Percentiles rank a stretch among this genome's conserved stretches.
These are phyloP conservation scores for Dicentrarchus labrax DNA, from an alignment of 2,113 vertebrate species.

Conservation along the genomic window DNA sequence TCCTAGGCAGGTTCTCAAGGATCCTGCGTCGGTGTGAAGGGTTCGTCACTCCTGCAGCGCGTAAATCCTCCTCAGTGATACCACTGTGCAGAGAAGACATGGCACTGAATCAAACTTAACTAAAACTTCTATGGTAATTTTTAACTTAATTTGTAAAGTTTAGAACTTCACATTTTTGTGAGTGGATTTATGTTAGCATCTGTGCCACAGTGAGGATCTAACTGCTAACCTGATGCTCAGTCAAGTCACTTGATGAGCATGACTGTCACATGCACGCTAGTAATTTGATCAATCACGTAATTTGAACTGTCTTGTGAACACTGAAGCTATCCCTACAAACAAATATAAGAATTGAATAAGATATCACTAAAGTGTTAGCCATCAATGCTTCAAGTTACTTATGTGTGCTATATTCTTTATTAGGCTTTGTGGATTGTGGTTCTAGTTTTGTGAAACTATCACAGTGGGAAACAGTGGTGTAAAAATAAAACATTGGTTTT, in stretches of 20 bases:
- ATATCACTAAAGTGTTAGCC: neutral
- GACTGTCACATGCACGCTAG: too few relatives aligned
- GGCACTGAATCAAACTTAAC: neutral
- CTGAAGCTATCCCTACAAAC: neutral
- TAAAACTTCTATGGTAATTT: neutral
- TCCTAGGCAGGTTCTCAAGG: conserved; percentile 78
- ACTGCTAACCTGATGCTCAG: too few relatives aligned
- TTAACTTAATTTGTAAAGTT: neutral
- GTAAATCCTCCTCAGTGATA: conserved; percentile 85
- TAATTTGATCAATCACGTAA: too few relatives aligned
- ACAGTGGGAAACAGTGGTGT: neutral
- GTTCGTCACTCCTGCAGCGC: conserved; percentile 77
- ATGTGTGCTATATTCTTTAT: neutral
- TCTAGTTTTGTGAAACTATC: neutral
- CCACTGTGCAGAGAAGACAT: conserved; percentile 69
- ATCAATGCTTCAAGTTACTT: neutral
- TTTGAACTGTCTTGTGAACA: neutral
- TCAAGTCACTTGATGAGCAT: too few relatives aligned
- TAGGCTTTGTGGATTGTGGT: neutral
- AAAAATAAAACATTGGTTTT: neutral
- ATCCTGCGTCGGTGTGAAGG: conserved; percentile 76
- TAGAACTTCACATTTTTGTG: neutral
- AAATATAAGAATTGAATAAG: neutral
- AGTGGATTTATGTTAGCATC: too few relatives aligned
- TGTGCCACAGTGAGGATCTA: too few relatives aligned